Percentiles rank a stretch among this genome's conserved stretches.
These are phyloP conservation scores for Phengaris alcon DNA, from an alignment of 2,888 invertebrate genomes.

Conservation along the genomic window DNA sequence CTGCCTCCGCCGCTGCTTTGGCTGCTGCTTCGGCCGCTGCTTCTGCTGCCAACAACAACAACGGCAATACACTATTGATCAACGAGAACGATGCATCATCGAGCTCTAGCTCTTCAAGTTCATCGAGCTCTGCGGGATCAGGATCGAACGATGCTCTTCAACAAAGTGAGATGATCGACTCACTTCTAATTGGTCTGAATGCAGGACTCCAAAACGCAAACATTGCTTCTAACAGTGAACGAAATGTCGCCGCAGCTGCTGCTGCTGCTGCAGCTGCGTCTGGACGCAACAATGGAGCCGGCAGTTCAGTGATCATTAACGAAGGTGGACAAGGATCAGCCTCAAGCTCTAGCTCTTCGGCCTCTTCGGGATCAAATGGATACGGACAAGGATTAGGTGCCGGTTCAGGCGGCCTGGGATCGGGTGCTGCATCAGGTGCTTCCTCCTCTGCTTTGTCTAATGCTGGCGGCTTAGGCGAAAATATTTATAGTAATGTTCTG, in stretches of 20 bases:
- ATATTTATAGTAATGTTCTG: not conserved
- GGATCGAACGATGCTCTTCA: slow-evolving; percentile 17
- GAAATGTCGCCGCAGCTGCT: slow-evolving; percentile 19
- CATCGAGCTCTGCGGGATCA: slow-evolving; percentile 14
- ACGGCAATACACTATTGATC: not conserved
- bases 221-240: slow-evolving; percentile 21
- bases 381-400: slow-evolving; percentile 6
- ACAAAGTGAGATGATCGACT: not conserved
- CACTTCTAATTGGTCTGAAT: not conserved
- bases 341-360: too few species aligned
- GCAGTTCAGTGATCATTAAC: not conserved
- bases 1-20: not conserved
- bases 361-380: too few species aligned
- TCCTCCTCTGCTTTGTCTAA: not conserved
- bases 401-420: slow-evolving; percentile 2
- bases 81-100: slow-evolving; percentile 14
- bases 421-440: not conserved
- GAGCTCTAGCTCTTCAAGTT: not conserved
- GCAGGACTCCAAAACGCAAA: not conserved
- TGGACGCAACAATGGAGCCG: slow-evolving; percentile 13
- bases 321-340: not conserved
- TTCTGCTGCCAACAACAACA: not conserved
- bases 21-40: not conserved
- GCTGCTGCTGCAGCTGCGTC: slow-evolving; percentile 8
- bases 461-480: not conserved